Evolutionary conservation across 2,113 vertebrate species (phyloP).

Genomic region (Sebastes fasciatus): DNA sequence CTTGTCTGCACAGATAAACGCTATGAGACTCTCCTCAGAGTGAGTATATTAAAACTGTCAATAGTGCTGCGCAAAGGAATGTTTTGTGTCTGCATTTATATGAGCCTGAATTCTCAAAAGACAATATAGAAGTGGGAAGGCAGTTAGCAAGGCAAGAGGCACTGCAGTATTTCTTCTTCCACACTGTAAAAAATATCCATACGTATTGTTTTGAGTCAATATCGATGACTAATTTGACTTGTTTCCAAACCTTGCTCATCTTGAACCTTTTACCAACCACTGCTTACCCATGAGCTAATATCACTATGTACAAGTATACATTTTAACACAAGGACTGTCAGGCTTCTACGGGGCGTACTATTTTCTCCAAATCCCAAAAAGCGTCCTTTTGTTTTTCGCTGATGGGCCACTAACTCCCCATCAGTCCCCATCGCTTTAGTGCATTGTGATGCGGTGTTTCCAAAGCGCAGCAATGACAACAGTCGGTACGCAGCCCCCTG

Average conservation of each 20-base stretch:
- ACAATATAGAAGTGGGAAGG: not conserved
- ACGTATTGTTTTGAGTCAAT: not conserved
- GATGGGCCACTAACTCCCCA: too few species aligned
- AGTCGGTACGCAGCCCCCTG: too few species aligned
- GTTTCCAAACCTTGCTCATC: not conserved
- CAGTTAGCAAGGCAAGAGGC: conserved; percentile 23
- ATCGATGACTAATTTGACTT: not conserved
- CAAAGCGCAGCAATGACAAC: too few species aligned
- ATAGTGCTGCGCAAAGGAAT: conserved; percentile 58
- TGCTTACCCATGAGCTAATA: not conserved
- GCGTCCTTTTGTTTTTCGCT: too few species aligned
- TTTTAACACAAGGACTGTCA: too few species aligned
- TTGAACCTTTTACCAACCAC: conserved; percentile 1
- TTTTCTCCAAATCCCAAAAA: too few species aligned
- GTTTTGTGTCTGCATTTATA: conserved; percentile 59
- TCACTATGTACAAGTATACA: not conserved
- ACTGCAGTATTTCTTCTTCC: not conserved
- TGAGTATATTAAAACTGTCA: conserved; percentile 68
- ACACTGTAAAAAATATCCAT: not conserved
- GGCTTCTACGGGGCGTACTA: too few species aligned
- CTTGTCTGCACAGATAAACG: conserved; percentile 59
- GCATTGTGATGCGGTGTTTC: too few species aligned
- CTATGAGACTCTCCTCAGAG: conserved; percentile 22
- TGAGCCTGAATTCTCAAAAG: conserved; percentile 36
- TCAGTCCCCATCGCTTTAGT: too few species aligned